Evolutionary conservation across 2,113 vertebrate genomes (phyloP).

Genomic region (Chaenocephalus aceratus): DNA sequence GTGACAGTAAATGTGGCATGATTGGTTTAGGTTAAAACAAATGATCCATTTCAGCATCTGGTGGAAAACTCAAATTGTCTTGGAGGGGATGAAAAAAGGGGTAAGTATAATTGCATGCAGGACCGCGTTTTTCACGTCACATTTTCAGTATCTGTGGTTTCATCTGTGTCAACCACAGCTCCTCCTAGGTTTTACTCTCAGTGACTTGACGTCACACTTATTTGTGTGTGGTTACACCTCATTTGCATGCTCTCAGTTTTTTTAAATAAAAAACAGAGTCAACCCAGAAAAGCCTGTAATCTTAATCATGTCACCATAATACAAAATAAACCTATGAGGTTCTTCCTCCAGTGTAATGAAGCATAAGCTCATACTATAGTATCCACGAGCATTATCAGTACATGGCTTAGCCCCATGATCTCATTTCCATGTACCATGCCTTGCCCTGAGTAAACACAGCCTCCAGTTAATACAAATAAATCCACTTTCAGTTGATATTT

Average conservation of each 20-base stretch:
- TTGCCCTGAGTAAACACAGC: slow-evolving; percentile 76
- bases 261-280: slow-evolving; percentile 50
- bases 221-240: slow-evolving; percentile 37
- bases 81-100: slow-evolving; percentile 11
- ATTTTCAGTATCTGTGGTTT: slow-evolving; percentile 37
- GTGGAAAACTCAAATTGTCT: slow-evolving; percentile 35
- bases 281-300: slow-evolving; percentile 41
- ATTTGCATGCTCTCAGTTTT: slow-evolving; percentile 34
- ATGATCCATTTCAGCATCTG: slow-evolving; percentile 69
- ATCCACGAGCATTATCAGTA: slow-evolving; percentile 60
- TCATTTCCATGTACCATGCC: slow-evolving; percentile 63
- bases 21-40: slow-evolving; percentile 80
- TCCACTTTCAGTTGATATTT: slow-evolving; percentile 77
- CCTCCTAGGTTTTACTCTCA: slow-evolving; percentile 16
- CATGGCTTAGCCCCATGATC: slow-evolving; percentile 41
- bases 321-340: slow-evolving; percentile 42
- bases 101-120: not conserved
- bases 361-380: slow-evolving; percentile 46
- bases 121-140: slow-evolving; percentile 1
- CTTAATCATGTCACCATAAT: slow-evolving; percentile 50
- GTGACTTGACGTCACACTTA: not conserved
- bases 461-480: slow-evolving; percentile 82
- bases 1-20: slow-evolving; percentile 75
- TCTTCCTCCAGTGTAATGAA: slow-evolving; percentile 40
- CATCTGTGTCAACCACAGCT: slow-evolving; percentile 16